Percentiles rank a stretch among this genome's conserved stretches.
These are phyloP conservation scores for Macrotis lagotis DNA, from an alignment of 2,113 vertebrate genomes.

Conservation along the genomic window DNA sequence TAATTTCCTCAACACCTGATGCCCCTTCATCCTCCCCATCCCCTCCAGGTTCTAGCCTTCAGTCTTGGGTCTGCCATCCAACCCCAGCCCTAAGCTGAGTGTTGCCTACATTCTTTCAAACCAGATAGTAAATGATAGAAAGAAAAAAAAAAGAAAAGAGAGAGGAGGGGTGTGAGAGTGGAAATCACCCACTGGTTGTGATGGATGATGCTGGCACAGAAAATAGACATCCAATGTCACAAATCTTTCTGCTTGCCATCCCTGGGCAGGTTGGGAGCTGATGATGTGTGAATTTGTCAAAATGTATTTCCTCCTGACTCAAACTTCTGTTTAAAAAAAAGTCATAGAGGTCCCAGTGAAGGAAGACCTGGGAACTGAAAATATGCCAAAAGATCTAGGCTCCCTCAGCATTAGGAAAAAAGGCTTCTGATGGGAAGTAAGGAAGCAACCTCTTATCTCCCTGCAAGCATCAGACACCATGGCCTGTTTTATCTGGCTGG, in stretches of 20 bases:
- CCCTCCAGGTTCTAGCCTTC: not conserved
- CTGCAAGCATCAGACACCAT: constrained; percentile 6
- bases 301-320: constrained; percentile 8
- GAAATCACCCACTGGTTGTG: constrained; percentile 1
- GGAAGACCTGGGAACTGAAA: not conserved
- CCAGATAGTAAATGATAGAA: not conserved
- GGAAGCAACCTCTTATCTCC: constrained; percentile 8
- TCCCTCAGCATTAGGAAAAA: constrained; percentile 10
- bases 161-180: not conserved
- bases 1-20: not conserved
- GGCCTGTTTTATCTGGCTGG: constrained; percentile 33
- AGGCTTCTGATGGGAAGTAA: not conserved
- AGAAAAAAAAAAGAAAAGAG: not conserved
- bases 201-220: not conserved
- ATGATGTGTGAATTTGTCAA: not conserved
- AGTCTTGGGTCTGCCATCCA: not conserved
- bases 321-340: not conserved
- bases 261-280: constrained; percentile 5
- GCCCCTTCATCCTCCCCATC: too few relatives aligned
- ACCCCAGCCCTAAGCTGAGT: not conserved
- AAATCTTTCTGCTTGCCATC: not conserved
- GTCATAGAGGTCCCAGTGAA: not conserved
- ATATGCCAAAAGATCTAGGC: not conserved
- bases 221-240: not conserved
- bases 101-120: not conserved